These are phyloP conservation scores for Trachelus tabidus DNA, from an alignment of 2,888 invertebrate species.

Conservation along the genomic window DNA sequence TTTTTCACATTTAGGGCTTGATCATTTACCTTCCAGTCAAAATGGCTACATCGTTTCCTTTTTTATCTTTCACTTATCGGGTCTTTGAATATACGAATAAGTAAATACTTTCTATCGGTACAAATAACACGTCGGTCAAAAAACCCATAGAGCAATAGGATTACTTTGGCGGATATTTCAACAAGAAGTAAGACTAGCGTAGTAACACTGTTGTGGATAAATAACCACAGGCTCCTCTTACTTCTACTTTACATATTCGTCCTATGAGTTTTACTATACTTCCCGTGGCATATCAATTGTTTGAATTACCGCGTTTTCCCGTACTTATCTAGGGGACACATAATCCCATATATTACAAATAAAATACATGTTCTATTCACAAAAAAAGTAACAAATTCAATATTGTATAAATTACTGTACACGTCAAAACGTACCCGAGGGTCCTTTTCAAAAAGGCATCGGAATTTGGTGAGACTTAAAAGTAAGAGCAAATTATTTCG, in stretches of 20 bases:
- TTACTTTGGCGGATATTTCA: not conserved
- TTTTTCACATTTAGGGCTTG: not conserved
- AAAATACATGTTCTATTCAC: constrained; percentile 3
- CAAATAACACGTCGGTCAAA: not conserved
- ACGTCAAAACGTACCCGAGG: not conserved
- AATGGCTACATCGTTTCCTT: not conserved
- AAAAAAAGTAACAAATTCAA: constrained; percentile 1
- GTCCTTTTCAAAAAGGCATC: not conserved
- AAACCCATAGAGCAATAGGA: not conserved
- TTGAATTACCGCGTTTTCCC: not conserved
- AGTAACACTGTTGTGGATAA: not conserved
- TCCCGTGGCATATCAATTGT: not conserved
- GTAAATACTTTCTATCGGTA: not conserved
- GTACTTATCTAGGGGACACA: not conserved
- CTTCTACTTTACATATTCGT: not conserved
- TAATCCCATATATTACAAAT: not conserved
- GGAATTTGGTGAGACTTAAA: not conserved
- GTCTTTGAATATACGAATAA: not conserved
- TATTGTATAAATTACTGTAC: constrained; percentile 1
- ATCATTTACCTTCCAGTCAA: not conserved
- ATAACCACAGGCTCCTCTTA: not conserved
- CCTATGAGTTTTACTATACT: not conserved
- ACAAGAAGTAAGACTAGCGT: not conserved
- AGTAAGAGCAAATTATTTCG: not conserved
- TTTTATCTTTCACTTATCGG: not conserved